Percentiles rank a stretch among this genome's conserved stretches.
Evolutionary conservation across 92 coral and sea anemone species (phyloP).

Genomic region (Muricea muricata): DNA sequence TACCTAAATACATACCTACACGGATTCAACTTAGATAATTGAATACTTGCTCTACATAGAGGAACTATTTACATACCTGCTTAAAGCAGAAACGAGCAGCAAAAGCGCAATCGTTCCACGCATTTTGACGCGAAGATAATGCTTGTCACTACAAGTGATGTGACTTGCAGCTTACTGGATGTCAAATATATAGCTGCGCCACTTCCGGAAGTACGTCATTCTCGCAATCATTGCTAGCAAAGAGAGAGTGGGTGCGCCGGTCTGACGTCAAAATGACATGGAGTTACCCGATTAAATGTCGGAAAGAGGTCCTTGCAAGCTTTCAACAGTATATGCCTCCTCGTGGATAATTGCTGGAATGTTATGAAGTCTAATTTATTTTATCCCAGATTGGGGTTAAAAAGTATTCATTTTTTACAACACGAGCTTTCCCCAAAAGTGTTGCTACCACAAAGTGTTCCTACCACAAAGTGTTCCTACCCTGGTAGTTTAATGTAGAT

Average conservation of each 20-base stretch:
- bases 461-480: too few species aligned
- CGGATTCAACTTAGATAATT: not conserved
- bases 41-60: not conserved
- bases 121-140: not conserved
- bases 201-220: not conserved
- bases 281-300: not conserved
- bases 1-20: not conserved
- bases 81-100: not conserved
- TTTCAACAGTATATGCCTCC: too few species aligned
- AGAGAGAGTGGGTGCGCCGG: not conserved
- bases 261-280: not conserved
- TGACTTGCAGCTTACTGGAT: not conserved
- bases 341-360: too few species aligned
- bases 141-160: not conserved
- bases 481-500: too few species aligned
- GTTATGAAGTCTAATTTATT: too few species aligned
- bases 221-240: not conserved
- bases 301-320: too few species aligned
- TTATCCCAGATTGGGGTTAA: too few species aligned
- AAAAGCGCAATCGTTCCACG: not conserved
- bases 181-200: not conserved
- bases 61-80: not conserved
- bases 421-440: too few species aligned
- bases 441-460: too few species aligned
- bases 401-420: too few species aligned